Percentiles rank a stretch among this genome's conserved stretches.
phyloP scores from a whole-genome alignment of 2,797 vertebrate genomes.

The Phaenicophaeus curvirostris region DNA sequence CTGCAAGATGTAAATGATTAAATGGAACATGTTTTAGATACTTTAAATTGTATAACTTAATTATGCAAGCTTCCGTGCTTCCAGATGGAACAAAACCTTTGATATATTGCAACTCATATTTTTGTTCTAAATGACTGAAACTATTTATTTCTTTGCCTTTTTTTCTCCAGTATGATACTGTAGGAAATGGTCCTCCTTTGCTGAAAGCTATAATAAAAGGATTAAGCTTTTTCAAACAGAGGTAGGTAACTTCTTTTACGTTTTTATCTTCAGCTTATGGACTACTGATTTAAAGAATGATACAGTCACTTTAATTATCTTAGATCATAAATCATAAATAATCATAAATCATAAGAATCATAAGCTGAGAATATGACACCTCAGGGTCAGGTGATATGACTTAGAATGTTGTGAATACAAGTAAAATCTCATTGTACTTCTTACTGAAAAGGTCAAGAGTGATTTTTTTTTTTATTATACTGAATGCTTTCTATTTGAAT shows the following conservation, averaged over 20 bases:
- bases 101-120: neutral
- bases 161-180: neutral
- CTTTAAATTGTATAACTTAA: neutral
- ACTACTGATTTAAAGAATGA: neutral
- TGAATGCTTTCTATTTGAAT: neutral
- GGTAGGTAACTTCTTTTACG: neutral
- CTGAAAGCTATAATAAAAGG: neutral
- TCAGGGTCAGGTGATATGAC: neutral
- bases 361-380: neutral
- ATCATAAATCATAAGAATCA: neutral
- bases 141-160: rapidly evolving
- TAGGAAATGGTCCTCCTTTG: neutral
- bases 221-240: neutral
- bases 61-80: neutral
- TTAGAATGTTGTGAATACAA: neutral
- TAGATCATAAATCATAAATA: too few species aligned
- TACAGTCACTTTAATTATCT: neutral
- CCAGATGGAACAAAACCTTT: neutral
- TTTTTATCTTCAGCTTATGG: neutral
- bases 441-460: neutral
- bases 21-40: neutral
- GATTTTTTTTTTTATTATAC: neutral
- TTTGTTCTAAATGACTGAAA: neutral
- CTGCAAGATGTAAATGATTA: neutral
- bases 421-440: neutral